These are phyloP conservation scores for Elaeidobius kamerunicus DNA, from an alignment of 2,888 invertebrate genomes.

Conservation along the genomic window DNA sequence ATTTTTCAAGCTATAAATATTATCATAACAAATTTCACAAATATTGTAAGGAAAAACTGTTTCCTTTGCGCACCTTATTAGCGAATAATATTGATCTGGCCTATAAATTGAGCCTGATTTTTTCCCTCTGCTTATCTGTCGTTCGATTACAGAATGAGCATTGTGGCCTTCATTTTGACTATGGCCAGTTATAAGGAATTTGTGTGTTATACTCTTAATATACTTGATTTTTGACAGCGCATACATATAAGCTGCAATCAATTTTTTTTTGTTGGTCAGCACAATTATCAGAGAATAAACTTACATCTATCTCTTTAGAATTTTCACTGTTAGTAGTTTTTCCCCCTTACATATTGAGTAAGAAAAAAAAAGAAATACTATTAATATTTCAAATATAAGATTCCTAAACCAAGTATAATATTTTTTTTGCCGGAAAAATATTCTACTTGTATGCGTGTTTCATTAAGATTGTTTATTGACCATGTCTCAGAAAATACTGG, in stretches of 20 bases:
- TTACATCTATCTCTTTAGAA: not conserved
- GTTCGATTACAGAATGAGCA: not conserved
- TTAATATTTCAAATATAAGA: no score
- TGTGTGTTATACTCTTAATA: not conserved
- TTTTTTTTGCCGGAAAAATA: no score
- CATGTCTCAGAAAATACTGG: no score
- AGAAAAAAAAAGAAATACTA: no score
- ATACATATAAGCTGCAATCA: not conserved
- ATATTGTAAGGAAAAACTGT: not conserved
- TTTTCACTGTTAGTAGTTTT: not conserved
- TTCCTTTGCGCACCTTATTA: not conserved
- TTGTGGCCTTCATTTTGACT: not conserved
- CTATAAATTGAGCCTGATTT: not conserved
- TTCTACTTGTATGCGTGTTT: no score
- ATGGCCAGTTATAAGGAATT: not conserved
- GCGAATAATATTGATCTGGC: not conserved
- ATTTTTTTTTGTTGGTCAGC: not conserved
- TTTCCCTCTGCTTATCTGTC: not conserved
- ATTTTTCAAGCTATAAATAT: not conserved
- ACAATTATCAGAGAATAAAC: not conserved
- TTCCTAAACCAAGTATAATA: no score
- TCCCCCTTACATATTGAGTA: no score
- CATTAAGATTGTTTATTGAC: no score
- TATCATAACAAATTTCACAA: not conserved
- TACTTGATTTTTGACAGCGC: not conserved